Evolutionary conservation across 92 coral and sea anemone species (phyloP).

Genomic region (Metridium senile): DNA sequence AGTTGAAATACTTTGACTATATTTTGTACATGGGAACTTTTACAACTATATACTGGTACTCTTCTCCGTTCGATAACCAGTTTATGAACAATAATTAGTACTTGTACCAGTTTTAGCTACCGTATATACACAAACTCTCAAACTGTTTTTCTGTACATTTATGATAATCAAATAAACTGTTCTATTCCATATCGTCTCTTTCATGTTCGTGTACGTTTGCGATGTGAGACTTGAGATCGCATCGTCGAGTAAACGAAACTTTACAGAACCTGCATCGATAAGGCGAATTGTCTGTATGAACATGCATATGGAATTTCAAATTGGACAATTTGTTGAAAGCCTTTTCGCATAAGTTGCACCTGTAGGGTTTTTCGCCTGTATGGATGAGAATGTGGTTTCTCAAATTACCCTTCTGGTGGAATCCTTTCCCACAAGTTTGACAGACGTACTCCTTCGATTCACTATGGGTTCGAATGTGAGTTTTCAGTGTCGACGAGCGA

Average conservation of each 20-base stretch:
- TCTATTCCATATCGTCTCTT: neutral
- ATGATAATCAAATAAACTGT: neutral
- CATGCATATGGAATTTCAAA: slow-evolving; percentile 84
- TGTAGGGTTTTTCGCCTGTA: slow-evolving; percentile 88
- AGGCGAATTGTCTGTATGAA: slow-evolving; percentile 83
- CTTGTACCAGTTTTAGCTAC: neutral
- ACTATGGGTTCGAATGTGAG: slow-evolving; percentile 85
- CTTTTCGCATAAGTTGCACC: slow-evolving; percentile 74
- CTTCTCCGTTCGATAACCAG: neutral
- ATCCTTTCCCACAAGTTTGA: slow-evolving; percentile 81
- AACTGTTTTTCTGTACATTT: neutral
- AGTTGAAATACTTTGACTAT: neutral
- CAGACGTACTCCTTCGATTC: slow-evolving; percentile 80
- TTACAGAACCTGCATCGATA: slow-evolving; percentile 78
- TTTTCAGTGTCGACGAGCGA: slow-evolving; percentile 85
- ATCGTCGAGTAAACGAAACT: slow-evolving; percentile 78
- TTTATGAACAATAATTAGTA: neutral
- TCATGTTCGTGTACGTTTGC: slow-evolving; percentile 57
- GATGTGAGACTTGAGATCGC: slow-evolving; percentile 75
- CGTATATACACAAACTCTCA: neutral
- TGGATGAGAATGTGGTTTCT: slow-evolving; percentile 83
- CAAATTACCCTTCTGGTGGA: slow-evolving; percentile 90
- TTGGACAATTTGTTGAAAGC: slow-evolving; percentile 90
- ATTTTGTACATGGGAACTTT: no score
- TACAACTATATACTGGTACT: neutral